Evolutionary conservation across 2,797 vertebrate genomes (phyloP), one percentile per base, ranked within the genome.

Genomic region (Tarsius wallacei): DNA sequence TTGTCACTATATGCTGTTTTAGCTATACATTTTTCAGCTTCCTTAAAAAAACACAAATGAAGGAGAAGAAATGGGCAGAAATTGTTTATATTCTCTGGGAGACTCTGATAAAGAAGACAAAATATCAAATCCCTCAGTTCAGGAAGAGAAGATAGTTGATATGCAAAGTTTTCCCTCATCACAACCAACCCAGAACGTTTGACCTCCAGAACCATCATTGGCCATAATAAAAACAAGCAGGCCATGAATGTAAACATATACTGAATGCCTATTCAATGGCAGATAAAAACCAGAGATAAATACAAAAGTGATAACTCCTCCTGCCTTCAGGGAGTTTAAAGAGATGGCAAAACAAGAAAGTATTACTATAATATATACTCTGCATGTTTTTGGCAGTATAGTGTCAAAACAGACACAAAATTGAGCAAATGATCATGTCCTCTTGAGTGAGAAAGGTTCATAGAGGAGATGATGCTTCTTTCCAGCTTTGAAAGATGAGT

Each of bases 151-250:
- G n/a, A 28, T 19, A 51, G 14, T 24, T 49, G 61, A 66, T 19
- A 47, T 13, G 36, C 47, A 86, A 91, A 77, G 31, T 85, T 81
- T 71, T 89, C 47, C 70, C 33, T 95, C 1, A 31, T 88, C 53
- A 55, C 28, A 3, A 80, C 13, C 47, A 53, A 14, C 53, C 78
- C 2, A 82, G 49, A 28, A 70, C 74, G 76, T 70, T 78, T 63
- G 36, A 55, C 22, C 49, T 70, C 53, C 19, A 89, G 73, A 90
- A 83, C 31, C 51, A 81, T 74, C 42, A 68, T 3, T 91, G 55
- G 16, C 8, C 14, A 61, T 51, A 88, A 85, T 57, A 76, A 95
- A 95, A 94, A 47, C 26, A 83, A 96, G 86, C 13, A 81, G 74
- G 9, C 42, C 15, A 74, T 47, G 9, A 85, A 87, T 90, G 71